A percentile compares a stretch with the other conserved stretches of the same genome.
Evolutionary conservation across 2,888 invertebrate species (phyloP).

Genomic region (Microdon myrmicae): DNA sequence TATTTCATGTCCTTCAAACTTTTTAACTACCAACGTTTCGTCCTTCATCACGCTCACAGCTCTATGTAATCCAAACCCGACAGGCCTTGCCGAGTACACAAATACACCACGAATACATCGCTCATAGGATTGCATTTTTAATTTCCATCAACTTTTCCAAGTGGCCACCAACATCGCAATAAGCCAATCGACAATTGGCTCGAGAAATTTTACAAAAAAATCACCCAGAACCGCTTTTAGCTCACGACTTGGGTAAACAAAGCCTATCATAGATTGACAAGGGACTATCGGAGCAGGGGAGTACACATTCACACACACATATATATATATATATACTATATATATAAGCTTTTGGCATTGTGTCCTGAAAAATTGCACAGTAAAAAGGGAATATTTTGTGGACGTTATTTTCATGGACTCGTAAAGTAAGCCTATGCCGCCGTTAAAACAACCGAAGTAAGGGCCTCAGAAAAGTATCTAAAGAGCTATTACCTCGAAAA

Average conservation of each 20-base stretch:
- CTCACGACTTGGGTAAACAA: slow-evolving; percentile 4
- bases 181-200: slow-evolving; percentile 52
- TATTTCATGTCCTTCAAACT: slow-evolving; percentile 35
- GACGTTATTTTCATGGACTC: slow-evolving; percentile 40
- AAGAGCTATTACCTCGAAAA: slow-evolving; percentile 54
- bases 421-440: slow-evolving; percentile 34
- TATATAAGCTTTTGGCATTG: slow-evolving; percentile 31
- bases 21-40: slow-evolving; percentile 3
- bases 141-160: slow-evolving; percentile 45
- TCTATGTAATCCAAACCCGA: slow-evolving; percentile 2
- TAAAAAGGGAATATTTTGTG: slow-evolving; percentile 31
- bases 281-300: background rate
- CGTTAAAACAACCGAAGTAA: slow-evolving; percentile 6
- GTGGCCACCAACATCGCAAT: slow-evolving; percentile 50
- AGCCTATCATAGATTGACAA: slow-evolving; percentile 8
- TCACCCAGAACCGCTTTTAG: slow-evolving; percentile 5
- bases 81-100: too few species aligned
- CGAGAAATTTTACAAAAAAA: slow-evolving; percentile 14
- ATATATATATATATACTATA: slow-evolving; percentile 1
- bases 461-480: slow-evolving; percentile 16
- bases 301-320: too few species aligned
- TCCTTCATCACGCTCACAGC: background rate
- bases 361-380: slow-evolving; percentile 28
- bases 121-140: slow-evolving; percentile 41
- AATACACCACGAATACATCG: too few species aligned